Conservation (phyloP, 2,888 invertebrate genomes). For the Hypomecis punctinalis region DNA sequence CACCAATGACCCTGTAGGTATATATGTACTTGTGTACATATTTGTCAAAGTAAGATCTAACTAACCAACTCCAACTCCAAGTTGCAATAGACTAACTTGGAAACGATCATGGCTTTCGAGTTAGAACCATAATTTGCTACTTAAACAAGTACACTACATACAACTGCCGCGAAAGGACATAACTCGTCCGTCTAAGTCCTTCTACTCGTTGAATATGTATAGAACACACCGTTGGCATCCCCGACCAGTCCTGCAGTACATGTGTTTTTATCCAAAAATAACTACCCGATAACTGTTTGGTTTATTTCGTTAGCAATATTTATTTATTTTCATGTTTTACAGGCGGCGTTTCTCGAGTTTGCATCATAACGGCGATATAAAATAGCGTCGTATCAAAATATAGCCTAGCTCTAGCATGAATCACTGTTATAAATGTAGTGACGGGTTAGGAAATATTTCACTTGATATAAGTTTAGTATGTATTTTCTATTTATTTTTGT, state of each 20-base stretch:
- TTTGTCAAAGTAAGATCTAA: background rate
- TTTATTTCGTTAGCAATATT: conserved; percentile 47
- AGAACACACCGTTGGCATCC: conserved; percentile 27
- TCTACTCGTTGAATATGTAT: conserved; percentile 49
- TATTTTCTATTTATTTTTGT: too few relatives aligned
- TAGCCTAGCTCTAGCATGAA: too few relatives aligned
- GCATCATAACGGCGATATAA: conserved; percentile 41
- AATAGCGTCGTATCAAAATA: background rate
- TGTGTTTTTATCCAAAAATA: conserved; percentile 52
- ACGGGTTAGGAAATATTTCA: conserved; percentile 1
- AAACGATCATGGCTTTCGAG: conserved; percentile 11
- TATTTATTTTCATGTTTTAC: conserved; percentile 45
- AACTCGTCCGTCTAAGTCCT: conserved; percentile 23
- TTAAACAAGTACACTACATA: background rate
- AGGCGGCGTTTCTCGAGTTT: conserved; percentile 44
- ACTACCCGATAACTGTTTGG: conserved; percentile 41
- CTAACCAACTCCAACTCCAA: background rate
- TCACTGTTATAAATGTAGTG: background rate
- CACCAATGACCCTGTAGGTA: too few relatives aligned
- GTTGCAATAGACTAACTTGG: background rate
- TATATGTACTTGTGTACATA: too few relatives aligned
- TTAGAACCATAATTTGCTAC: background rate
- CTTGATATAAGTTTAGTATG: too few relatives aligned
- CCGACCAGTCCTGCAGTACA: conserved; percentile 34
- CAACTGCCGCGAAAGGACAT: conserved; percentile 25